Evolutionary conservation across 2,797 vertebrate genomes (phyloP).

Genomic region (Leucoraja ocellata): DNA sequence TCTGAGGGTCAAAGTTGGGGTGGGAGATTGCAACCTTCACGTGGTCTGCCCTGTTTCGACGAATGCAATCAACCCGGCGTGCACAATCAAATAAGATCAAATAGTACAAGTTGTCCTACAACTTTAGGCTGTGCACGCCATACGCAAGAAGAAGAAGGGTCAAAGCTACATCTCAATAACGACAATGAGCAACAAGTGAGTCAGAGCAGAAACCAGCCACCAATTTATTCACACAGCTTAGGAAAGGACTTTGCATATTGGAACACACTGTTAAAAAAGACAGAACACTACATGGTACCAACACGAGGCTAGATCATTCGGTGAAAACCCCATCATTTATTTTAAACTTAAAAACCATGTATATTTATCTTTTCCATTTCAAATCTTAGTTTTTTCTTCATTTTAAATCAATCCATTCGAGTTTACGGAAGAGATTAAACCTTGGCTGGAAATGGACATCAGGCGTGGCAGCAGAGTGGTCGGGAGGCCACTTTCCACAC

Average conservation of each 20-base stretch:
- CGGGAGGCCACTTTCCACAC: not conserved
- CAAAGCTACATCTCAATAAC: not conserved
- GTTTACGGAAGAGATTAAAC: not conserved
- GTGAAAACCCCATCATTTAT: slow-evolving; percentile 29
- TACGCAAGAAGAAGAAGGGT: no score
- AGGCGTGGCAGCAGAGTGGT: not conserved
- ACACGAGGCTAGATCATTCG: slow-evolving; percentile 18
- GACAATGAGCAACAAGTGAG: not conserved
- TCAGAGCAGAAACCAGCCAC: slow-evolving; percentile 28
- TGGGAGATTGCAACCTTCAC: no score
- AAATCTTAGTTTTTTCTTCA: not conserved
- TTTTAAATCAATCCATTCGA: not conserved
- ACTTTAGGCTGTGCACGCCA: no score
- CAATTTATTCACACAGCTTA: slow-evolving; percentile 30
- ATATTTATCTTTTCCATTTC: slow-evolving; percentile 9
- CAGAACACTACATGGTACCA: slow-evolving; percentile 25
- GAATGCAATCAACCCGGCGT: no score
- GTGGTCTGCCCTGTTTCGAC: no score
- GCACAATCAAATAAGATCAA: no score
- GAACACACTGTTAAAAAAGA: slow-evolving; percentile 28
- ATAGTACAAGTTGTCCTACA: no score
- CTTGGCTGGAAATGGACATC: not conserved
- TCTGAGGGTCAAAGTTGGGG: no score
- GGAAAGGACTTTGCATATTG: slow-evolving; percentile 30
- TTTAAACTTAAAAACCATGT: not conserved